A percentile compares a stretch with the other conserved stretches of the same genome.
These are phyloP conservation scores for Nomada fabriciana DNA, from an alignment of 2,888 invertebrate species.

Conservation along the genomic window DNA sequence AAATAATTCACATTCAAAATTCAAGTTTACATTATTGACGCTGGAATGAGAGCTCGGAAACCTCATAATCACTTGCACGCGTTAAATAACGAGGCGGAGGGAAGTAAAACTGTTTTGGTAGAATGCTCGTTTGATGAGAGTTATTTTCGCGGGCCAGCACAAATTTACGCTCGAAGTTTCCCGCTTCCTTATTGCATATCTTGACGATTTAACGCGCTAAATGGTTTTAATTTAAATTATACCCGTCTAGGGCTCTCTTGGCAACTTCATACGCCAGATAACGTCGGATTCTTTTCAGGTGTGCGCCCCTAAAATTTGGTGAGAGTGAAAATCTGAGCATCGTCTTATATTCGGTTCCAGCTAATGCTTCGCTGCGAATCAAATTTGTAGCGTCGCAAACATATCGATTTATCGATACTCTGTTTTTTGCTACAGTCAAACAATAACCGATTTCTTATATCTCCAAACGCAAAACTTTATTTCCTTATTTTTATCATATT, in stretches of 20 bases:
- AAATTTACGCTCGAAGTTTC: conserved; percentile 59
- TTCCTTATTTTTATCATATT: too few relatives aligned
- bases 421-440: too few relatives aligned
- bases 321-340: neutral
- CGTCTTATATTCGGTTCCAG: too few relatives aligned
- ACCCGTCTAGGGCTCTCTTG: conserved; percentile 16
- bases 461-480: too few relatives aligned
- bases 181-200: conserved; percentile 43
- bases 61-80: conserved; percentile 26
- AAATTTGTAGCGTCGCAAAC: too few relatives aligned
- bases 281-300: conserved; percentile 5
- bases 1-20: too few relatives aligned
- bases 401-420: too few relatives aligned
- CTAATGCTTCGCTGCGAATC: too few relatives aligned
- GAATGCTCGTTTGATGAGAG: conserved; percentile 52
- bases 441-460: too few relatives aligned
- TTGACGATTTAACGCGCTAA: conserved; percentile 49
- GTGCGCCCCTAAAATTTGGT: neutral
- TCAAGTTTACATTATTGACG: neutral
- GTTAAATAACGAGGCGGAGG: conserved; percentile 34
- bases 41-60: neutral
- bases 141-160: conserved; percentile 41
- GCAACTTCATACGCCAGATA: conserved; percentile 15
- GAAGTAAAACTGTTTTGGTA: conserved; percentile 46
- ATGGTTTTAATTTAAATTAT: conserved; percentile 57